These are phyloP conservation scores for Acanthochromis polyacanthus DNA, from an alignment of 2,113 vertebrate genomes.

Conservation along the genomic window DNA sequence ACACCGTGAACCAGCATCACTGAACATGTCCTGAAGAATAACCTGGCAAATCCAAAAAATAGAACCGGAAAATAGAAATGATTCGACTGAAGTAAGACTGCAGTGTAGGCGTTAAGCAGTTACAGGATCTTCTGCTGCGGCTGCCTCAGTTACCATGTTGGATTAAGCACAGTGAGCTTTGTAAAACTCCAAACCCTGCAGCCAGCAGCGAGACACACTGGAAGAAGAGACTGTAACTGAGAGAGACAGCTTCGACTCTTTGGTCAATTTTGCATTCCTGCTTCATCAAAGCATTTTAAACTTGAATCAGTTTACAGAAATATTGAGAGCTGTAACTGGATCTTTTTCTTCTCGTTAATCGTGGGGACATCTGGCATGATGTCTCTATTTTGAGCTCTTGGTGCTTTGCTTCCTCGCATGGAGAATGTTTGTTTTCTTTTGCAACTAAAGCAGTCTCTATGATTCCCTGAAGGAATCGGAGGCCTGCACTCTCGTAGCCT, in stretches of 20 bases:
- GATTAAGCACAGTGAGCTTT: slow-evolving; percentile 40
- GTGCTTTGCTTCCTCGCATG: slow-evolving; percentile 43
- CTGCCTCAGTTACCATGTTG: slow-evolving; percentile 43
- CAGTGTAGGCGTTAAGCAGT: slow-evolving; percentile 20
- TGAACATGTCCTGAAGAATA: neutral
- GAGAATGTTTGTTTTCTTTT: slow-evolving; percentile 72
- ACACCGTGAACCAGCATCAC: slow-evolving; percentile 12
- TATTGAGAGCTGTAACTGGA: neutral
- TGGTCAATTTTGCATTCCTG: slow-evolving; percentile 29
- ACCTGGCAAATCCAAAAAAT: slow-evolving; percentile 1
- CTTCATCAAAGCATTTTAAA: slow-evolving; percentile 27
- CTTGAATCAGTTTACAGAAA: slow-evolving; percentile 35
- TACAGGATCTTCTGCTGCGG: slow-evolving; percentile 50
- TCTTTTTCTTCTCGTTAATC: neutral
- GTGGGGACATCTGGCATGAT: neutral
- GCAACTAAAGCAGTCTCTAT: slow-evolving; percentile 70
- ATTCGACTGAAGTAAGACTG: slow-evolving; percentile 7
- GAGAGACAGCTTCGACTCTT: slow-evolving; percentile 5
- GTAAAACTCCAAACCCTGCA: slow-evolving; percentile 17
- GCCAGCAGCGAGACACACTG: neutral
- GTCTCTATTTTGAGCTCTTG: slow-evolving; percentile 62
- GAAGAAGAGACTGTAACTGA: neutral
- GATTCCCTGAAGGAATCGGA: slow-evolving; percentile 59
- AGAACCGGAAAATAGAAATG: slow-evolving; percentile 4
- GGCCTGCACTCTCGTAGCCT: slow-evolving; percentile 52